Percentiles rank a stretch among this genome's conserved stretches.
Conservation (phyloP, 2,888 invertebrate species). For the Onchidella celtica region DNA sequence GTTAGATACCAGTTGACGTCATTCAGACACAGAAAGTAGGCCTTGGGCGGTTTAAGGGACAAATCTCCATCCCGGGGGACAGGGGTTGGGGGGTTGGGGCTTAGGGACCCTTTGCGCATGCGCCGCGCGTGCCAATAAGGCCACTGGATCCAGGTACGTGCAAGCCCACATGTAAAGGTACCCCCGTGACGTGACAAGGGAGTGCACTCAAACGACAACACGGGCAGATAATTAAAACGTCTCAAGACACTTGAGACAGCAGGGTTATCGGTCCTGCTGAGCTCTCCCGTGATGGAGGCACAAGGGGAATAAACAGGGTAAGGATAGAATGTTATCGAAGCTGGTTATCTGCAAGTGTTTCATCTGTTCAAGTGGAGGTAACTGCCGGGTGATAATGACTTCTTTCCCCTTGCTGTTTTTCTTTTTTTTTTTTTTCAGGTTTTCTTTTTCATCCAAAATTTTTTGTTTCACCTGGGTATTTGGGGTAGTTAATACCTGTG, state of each 20-base stretch:
- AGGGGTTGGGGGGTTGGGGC: too few species aligned
- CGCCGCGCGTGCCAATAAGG: slow-evolving; percentile 19
- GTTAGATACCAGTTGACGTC: too few species aligned
- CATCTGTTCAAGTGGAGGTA: slow-evolving; percentile 40
- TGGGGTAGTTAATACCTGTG: too few species aligned
- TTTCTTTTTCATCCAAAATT: too few species aligned
- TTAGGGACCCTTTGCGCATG: slow-evolving; percentile 14
- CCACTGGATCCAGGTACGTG: slow-evolving; percentile 26
- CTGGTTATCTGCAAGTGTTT: slow-evolving; percentile 12
- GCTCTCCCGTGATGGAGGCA: slow-evolving; percentile 9
- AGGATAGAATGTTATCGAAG: neutral
- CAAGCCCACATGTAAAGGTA: slow-evolving; percentile 24
- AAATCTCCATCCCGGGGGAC: too few species aligned
- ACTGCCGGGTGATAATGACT: slow-evolving; percentile 2
- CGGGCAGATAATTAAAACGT: slow-evolving; percentile 39
- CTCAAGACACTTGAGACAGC: slow-evolving; percentile 26
- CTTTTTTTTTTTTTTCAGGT: too few species aligned
- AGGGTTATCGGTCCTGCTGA: slow-evolving; percentile 10
- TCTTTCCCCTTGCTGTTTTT: neutral
- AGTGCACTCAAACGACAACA: slow-evolving; percentile 31
- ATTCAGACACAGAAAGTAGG: too few species aligned
- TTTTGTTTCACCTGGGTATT: too few species aligned
- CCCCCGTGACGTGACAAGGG: neutral
- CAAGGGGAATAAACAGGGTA: slow-evolving; percentile 33
- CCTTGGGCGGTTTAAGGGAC: too few species aligned